phyloP scores from a whole-genome alignment of 1,140 invertebrate genomes.

The Penaeus indicus region DNA sequence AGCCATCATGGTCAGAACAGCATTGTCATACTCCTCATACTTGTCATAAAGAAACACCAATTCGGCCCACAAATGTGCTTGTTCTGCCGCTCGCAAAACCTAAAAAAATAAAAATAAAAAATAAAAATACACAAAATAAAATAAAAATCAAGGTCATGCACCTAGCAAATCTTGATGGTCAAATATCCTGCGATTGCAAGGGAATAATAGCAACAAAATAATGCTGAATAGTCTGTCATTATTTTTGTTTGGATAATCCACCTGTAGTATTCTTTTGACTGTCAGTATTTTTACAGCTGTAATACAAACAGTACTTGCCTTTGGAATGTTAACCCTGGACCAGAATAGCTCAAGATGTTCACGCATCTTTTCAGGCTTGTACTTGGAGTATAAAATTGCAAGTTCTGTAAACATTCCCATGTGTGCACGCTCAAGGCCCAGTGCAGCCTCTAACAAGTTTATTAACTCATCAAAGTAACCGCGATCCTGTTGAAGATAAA shows the following conservation, averaged over 20 bases:
- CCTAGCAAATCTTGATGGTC: too few relatives aligned
- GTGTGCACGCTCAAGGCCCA: conserved; percentile 97
- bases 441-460: conserved; percentile 93
- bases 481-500: conserved; percentile 68
- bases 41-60: conserved; percentile 99
- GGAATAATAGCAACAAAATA: too few relatives aligned
- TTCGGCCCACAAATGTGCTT: conserved; percentile 99
- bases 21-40: conserved; percentile 99
- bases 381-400: conserved; percentile 97
- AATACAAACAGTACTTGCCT: conserved; percentile 79
- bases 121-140: too few relatives aligned
- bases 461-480: conserved; percentile 99
- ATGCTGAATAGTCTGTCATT: too few relatives aligned
- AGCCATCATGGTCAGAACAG: conserved; percentile 98
- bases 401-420: conserved; percentile 99
- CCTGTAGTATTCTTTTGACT: too few relatives aligned
- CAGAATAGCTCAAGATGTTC: conserved; percentile 99
- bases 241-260: too few relatives aligned
- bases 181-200: too few relatives aligned
- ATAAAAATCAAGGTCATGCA: too few relatives aligned
- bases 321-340: conserved; percentile 99
- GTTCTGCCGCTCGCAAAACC: conserved; percentile 96
- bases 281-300: too few relatives aligned
- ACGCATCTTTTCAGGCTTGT: conserved; percentile 98
- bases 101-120: conserved; percentile 68